Evolutionary conservation across 2,797 vertebrate species (phyloP).

Genomic region (Paratrypauchen microcephalus): DNA sequence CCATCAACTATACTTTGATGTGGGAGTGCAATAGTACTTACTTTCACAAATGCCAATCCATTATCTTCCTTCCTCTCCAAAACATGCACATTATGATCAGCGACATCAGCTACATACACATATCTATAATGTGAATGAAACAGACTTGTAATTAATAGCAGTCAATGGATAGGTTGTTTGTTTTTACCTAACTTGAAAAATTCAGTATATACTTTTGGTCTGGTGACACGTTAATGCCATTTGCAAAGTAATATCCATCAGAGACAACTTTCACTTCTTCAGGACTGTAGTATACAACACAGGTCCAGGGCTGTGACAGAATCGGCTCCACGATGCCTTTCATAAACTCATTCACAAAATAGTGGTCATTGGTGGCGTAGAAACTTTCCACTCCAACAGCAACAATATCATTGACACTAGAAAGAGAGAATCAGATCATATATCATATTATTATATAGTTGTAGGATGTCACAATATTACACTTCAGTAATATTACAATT

Average conservation of each 20-base stretch:
- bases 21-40: conserved; percentile 28
- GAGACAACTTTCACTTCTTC: conserved; percentile 86
- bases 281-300: conserved; percentile 89
- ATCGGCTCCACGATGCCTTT: conserved; percentile 64
- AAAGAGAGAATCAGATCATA: conserved; percentile 3
- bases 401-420: conserved; percentile 89
- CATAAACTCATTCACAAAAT: conserved; percentile 68
- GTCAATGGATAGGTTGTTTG: too few species aligned
- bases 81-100: conserved; percentile 69
- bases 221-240: conserved; percentile 89
- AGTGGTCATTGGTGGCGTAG: conserved; percentile 91
- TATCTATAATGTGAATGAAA: conserved; percentile 46
- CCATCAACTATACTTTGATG: neutral
- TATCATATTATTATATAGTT: too few species aligned
- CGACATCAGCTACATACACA: conserved; percentile 70
- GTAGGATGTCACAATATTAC: too few species aligned
- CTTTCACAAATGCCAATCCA: conserved; percentile 67
- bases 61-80: conserved; percentile 70
- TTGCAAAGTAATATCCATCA: conserved; percentile 80
- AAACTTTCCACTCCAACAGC: conserved; percentile 86
- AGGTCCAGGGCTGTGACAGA: conserved; percentile 78
- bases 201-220: conserved; percentile 79
- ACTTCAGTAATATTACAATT: too few species aligned
- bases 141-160: neutral
- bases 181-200: neutral